Evolutionary conservation across 2,797 vertebrate species (phyloP).

Genomic region (Hybognathus amarus): DNA sequence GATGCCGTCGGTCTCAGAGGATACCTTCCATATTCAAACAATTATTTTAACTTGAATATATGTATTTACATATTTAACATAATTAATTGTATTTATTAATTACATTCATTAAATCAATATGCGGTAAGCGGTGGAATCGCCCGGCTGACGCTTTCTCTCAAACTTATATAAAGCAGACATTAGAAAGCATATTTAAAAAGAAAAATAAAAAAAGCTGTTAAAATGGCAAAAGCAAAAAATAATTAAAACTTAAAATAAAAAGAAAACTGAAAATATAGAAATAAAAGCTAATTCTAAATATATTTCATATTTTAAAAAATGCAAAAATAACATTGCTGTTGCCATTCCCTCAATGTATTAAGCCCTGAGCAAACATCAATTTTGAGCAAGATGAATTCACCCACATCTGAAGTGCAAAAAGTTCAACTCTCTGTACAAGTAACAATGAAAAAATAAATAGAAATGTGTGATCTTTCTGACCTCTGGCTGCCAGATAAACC

Average conservation of each 20-base stretch:
- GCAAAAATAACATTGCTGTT: neutral
- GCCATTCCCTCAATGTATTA: neutral
- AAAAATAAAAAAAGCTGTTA: neutral
- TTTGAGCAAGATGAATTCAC: conserved; percentile 35
- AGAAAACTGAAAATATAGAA: neutral
- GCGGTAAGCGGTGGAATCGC: neutral
- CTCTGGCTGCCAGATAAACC: conserved; percentile 71
- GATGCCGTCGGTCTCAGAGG: no score
- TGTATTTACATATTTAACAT: no score
- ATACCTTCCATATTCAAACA: no score
- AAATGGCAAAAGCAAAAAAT: neutral
- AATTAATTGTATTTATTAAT: neutral
- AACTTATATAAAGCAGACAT: neutral
- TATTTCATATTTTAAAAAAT: neutral
- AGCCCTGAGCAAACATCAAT: conserved; percentile 55
- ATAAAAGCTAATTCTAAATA: neutral
- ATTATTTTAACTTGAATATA: neutral
- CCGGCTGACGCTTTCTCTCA: neutral
- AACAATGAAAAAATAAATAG: conserved; percentile 63
- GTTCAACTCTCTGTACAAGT: conserved; percentile 49
- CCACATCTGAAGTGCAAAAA: conserved; percentile 7
- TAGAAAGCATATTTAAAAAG: neutral
- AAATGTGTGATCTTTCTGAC: conserved; percentile 65
- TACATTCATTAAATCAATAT: neutral
- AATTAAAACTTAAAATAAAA: neutral